Evolutionary conservation across 2,797 vertebrate genomes (phyloP).

Genomic region (Sebastes trivittatus): DNA sequence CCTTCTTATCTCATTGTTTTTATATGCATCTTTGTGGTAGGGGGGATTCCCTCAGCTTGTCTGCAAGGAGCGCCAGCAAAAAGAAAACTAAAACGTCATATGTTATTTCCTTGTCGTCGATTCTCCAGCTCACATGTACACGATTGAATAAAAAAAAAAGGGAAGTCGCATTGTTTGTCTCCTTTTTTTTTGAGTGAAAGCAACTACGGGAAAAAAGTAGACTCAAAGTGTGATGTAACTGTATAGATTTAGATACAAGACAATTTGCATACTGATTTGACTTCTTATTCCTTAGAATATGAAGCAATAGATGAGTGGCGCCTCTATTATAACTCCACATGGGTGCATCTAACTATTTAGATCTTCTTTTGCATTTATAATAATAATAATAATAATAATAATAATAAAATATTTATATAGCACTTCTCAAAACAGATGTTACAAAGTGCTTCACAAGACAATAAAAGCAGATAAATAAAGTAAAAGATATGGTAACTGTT

Average conservation of each 20-base stretch:
- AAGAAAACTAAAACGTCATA: slow-evolving; percentile 45
- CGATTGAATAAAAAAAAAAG: background rate
- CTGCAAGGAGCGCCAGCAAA: background rate
- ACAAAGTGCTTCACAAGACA: no score
- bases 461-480: no score
- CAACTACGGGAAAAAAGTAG: background rate
- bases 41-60: slow-evolving; percentile 29
- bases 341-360: background rate
- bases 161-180: background rate
- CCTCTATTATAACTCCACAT: background rate
- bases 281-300: background rate
- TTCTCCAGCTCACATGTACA: background rate
- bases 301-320: background rate
- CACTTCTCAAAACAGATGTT: no score
- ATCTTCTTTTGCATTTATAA: background rate
- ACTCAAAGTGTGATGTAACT: background rate
- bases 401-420: no score
- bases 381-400: no score
- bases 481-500: no score
- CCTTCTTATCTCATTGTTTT: background rate
- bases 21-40: slow-evolving; percentile 7
- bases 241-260: background rate
- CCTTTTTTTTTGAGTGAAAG: background rate
- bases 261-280: background rate
- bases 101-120: slow-evolving; percentile 34